Conservation (phyloP, 2,113 vertebrate species). For the Sorex fumeus region DNA sequence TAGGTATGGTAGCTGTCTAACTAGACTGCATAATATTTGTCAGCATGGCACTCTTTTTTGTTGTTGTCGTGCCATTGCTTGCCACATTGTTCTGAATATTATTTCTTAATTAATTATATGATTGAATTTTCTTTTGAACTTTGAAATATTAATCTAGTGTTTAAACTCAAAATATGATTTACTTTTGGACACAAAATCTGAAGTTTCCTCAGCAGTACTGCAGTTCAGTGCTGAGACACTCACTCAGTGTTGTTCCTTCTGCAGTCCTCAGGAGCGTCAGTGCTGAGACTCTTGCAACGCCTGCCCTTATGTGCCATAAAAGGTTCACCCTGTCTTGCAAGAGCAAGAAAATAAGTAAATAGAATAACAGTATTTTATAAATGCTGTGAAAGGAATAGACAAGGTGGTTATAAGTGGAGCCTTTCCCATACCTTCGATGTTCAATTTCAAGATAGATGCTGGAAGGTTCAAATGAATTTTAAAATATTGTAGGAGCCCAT, state of each 20-base stretch:
- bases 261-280: background rate
- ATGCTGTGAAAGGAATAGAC: conserved; percentile 1
- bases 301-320: background rate
- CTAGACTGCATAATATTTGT: conserved; percentile 81
- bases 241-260: background rate
- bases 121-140: conserved; percentile 77
- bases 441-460: background rate
- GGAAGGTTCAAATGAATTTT: background rate
- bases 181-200: conserved; percentile 52
- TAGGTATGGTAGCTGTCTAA: conserved; percentile 73
- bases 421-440: conserved; percentile 30
- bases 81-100: conserved; percentile 56
- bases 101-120: conserved; percentile 78
- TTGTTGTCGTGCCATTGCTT: conserved; percentile 62
- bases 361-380: background rate
- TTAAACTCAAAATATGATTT: conserved; percentile 62
- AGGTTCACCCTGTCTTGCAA: background rate
- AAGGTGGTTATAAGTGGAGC: background rate
- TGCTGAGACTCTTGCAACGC: background rate
- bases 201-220: conserved; percentile 23
- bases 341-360: background rate
- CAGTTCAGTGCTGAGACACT: conserved; percentile 19
- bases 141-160: conserved; percentile 70
- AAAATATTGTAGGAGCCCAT: background rate
- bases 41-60: conserved; percentile 69